phyloP scores from a whole-genome alignment of 1,140 invertebrate genomes.

The Meloidogyne chitwoodi region DNA sequence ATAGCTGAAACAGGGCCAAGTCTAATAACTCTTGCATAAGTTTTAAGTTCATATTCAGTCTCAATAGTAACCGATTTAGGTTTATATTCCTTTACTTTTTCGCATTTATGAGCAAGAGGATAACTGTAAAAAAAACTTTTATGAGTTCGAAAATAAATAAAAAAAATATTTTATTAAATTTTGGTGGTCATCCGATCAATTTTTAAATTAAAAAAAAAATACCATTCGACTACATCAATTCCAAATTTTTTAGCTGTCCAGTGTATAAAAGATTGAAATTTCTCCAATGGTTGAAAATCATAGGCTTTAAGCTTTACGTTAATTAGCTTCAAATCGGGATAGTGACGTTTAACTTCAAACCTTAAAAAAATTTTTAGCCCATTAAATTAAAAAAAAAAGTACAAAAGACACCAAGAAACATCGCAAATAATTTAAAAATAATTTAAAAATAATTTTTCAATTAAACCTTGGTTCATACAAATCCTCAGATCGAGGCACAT shows the following conservation, averaged over 20 bases:
- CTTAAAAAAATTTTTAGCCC: background rate
- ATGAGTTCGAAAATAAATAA: background rate
- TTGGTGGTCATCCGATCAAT: background rate
- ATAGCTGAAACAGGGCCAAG: conserved; percentile 46
- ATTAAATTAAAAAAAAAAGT: background rate
- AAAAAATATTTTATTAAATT: background rate
- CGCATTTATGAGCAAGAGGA: background rate
- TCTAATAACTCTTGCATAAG: conserved; percentile 49
- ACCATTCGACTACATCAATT: conserved; percentile 55
- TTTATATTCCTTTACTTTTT: conserved; percentile 17
- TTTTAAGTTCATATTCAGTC: conserved; percentile 45
- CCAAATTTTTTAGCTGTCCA: conserved; percentile 46
- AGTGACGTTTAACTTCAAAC: conserved; percentile 25
- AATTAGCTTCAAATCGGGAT: conserved; percentile 40
- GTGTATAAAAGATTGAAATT: conserved; percentile 52
- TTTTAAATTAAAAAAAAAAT: conserved; percentile 5
- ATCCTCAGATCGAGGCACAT: background rate
- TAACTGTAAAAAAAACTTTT: conserved; percentile 5
- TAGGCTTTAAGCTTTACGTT: conserved; percentile 52
- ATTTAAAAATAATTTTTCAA: background rate
- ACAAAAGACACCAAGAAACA: too few species aligned
- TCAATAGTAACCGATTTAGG: conserved; percentile 44
- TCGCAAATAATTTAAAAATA: too few species aligned
- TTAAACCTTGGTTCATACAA: conserved; percentile 25
- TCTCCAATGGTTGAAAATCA: conserved; percentile 48